Base-by-base conservation (phyloP, 2,797 vertebrate species). In the Notolepis coatsorum region DNA sequence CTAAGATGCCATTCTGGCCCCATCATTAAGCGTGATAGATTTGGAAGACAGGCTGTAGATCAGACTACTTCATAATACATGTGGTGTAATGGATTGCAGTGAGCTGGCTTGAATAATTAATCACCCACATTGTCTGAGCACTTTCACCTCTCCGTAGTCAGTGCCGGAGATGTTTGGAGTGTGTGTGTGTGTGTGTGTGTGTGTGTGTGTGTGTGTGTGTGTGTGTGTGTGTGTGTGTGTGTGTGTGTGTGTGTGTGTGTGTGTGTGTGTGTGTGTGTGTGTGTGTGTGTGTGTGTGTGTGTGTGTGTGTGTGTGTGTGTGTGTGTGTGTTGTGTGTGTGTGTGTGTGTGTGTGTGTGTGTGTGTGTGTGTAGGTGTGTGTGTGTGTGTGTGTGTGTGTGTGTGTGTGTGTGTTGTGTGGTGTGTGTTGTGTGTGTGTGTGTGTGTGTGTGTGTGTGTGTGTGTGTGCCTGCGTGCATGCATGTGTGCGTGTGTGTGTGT, bases 31-130 rank as follows among this genome's bases (percentile, higher is more conserved):
- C 77, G 52, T n/a, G 42, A 87, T 74, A 75, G 83, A 85, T 81
- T 80, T 74, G 68, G 66, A 86, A 75, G 80, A 81, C 52, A 52
- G 31, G 72, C 71, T 75, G 73, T 71, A 81, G 79, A 86, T 85
- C 81, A 65, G 65, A 50, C 88, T 92, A 68, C 76, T 93, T 82
- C 83, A 93, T 93, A 92, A 93, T 94, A 86, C 85, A 93, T 94
- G 91, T 73, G 81, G 82, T 91, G 86, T 92, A 92, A 92, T 93
- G 91, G 91, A 89, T 88, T 85, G 81, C 82, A 88, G 80, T 64
- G 82, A 87, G 81, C 56, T 74, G 68, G 56, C 43, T 47, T 94
- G 72, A 93, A 93, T 94, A 90, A 93, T 93, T 92, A 87, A 93
- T 84, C 79, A 64, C 65, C 71, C 84, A 87, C 82, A 90, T 91